Evolutionary conservation across 92 coral and sea anemone species (phyloP).

Genomic region (Epizoanthus ramosus): DNA sequence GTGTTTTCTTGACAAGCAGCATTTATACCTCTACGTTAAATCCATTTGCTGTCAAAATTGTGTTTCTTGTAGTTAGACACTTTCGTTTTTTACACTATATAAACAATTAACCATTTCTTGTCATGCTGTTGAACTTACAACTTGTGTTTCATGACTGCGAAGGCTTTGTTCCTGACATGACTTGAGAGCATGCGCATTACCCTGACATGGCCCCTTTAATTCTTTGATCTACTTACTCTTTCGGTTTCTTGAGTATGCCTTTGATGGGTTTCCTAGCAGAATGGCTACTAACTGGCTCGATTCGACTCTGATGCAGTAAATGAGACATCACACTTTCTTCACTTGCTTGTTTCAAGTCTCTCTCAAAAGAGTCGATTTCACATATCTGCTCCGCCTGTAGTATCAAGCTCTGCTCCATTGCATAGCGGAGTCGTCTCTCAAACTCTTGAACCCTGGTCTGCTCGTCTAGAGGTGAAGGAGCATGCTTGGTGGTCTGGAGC

Average conservation of each 20-base stretch:
- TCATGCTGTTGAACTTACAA: too few species aligned
- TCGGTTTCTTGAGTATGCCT: conserved; percentile 89
- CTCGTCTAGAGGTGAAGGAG: conserved; percentile 75
- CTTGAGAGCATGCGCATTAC: background rate
- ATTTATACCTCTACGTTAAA: too few species aligned
- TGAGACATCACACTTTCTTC: conserved; percentile 72
- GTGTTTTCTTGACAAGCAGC: too few species aligned
- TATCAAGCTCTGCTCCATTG: conserved; percentile 95
- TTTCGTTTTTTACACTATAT: too few species aligned
- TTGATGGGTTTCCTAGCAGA: conserved; percentile 73
- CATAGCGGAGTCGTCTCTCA: conserved; percentile 90
- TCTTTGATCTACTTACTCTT: conserved; percentile 23
- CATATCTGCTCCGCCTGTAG: conserved; percentile 85
- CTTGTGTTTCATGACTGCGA: too few species aligned
- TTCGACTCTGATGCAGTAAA: conserved; percentile 55
- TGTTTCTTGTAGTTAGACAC: too few species aligned
- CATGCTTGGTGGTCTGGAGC: conserved; percentile 26
- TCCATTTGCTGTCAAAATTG: too few species aligned
- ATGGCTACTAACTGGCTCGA: conserved; percentile 22
- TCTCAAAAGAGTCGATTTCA: conserved; percentile 79
- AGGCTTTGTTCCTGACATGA: too few species aligned
- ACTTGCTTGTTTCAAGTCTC: conserved; percentile 74
- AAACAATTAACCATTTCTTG: too few species aligned
- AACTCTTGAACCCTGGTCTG: conserved; percentile 80
- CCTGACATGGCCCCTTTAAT: background rate